phyloP scores from a whole-genome alignment of 2,888 invertebrate genomes.

The Hypena proboscidalis region DNA sequence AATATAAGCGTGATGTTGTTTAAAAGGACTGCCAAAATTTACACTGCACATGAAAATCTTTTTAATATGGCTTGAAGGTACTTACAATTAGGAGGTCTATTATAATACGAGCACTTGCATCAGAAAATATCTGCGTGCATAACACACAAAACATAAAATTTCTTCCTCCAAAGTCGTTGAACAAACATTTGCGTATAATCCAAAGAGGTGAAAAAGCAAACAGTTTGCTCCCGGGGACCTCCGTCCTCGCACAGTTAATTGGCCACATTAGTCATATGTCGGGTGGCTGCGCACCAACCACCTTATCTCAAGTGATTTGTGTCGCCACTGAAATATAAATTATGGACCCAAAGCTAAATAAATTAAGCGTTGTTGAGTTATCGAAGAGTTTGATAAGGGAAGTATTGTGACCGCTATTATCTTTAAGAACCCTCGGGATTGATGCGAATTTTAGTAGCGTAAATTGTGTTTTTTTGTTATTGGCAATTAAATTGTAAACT shows the following conservation, averaged over 20 bases:
- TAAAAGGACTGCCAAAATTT: no score
- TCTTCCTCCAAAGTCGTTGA: slow-evolving; percentile 2
- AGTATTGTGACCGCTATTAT: neutral
- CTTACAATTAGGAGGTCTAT: no score
- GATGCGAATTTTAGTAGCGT: no score
- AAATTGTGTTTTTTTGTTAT: no score
- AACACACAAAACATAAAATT: no score
- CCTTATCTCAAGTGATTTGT: slow-evolving; percentile 78
- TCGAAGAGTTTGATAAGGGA: slow-evolving; percentile 7
- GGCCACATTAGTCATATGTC: slow-evolving; percentile 75
- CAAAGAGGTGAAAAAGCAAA: slow-evolving; percentile 71
- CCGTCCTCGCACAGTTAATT: slow-evolving; percentile 69
- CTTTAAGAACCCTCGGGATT: no score
- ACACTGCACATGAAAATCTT: no score
- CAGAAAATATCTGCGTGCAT: no score
- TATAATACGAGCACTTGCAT: no score
- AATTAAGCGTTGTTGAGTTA: slow-evolving; percentile 40
- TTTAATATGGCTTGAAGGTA: no score
- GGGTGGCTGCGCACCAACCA: slow-evolving; percentile 56
- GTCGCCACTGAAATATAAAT: slow-evolving; percentile 70
- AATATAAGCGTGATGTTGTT: no score
- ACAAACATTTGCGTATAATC: slow-evolving; percentile 60
- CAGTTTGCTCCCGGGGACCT: slow-evolving; percentile 42
- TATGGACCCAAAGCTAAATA: slow-evolving; percentile 55
- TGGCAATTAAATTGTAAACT: no score